A percentile compares a stretch with the other conserved stretches of the same genome.
Evolutionary conservation across 2,797 vertebrate species (phyloP).

Genomic region (Mormyrops attenuatus): DNA sequence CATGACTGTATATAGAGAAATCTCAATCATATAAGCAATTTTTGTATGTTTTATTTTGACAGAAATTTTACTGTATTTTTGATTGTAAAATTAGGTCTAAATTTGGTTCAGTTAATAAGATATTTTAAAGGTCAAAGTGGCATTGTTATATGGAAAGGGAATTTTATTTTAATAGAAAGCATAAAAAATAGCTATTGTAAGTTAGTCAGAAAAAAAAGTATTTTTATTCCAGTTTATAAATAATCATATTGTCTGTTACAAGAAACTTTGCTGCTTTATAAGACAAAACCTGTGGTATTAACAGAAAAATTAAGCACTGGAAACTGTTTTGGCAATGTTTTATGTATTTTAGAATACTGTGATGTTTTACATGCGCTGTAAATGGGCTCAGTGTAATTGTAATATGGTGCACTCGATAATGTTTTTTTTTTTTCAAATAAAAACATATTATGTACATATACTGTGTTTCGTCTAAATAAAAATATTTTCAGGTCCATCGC

Average conservation of each 20-base stretch:
- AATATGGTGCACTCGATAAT: slow-evolving; percentile 41
- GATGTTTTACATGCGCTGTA: slow-evolving; percentile 5
- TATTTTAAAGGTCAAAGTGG: not conserved
- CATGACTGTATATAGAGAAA: not conserved
- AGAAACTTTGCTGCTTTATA: slow-evolving; percentile 32
- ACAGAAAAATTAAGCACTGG: slow-evolving; percentile 32
- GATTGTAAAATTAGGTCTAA: not conserved
- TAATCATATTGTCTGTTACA: slow-evolving; percentile 36
- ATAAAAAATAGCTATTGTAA: not conserved
- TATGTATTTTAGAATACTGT: slow-evolving; percentile 17
- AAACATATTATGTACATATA: slow-evolving; percentile 3
- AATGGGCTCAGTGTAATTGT: slow-evolving; percentile 35
- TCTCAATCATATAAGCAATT: not conserved
- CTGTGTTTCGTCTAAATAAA: slow-evolving; percentile 1
- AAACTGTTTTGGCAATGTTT: slow-evolving; percentile 22
- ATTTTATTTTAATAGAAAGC: not conserved
- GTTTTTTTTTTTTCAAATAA: slow-evolving; percentile 31
- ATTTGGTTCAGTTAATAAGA: not conserved
- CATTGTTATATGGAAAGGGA: not conserved
- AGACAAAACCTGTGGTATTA: slow-evolving; percentile 27
- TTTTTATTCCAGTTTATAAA: slow-evolving; percentile 10
- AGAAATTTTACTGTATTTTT: slow-evolving; percentile 5
- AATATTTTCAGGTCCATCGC: not conserved
- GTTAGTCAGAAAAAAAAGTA: not conserved
- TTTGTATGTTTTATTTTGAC: not conserved